Conservation (phyloP, 1,140 invertebrate species). For the Drosophila ficusphila region DNA sequence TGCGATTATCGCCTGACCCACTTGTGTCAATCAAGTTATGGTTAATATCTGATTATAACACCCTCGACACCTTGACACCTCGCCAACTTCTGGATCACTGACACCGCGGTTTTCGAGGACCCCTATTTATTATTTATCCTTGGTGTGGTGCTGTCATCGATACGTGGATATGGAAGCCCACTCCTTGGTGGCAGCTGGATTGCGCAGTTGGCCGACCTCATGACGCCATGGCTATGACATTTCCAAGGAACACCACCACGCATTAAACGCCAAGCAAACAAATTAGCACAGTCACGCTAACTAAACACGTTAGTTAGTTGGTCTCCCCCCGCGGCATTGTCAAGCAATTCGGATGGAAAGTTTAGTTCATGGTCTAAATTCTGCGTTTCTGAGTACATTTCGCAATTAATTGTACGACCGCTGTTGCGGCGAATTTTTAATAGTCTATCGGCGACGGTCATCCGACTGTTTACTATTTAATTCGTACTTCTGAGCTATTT, state of each 20-base stretch:
- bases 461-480: slow-evolving; percentile 51
- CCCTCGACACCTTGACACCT: slow-evolving; percentile 23
- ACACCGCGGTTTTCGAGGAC: not conserved
- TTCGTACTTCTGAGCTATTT: slow-evolving; percentile 52
- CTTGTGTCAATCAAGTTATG: slow-evolving; percentile 18
- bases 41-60: not conserved
- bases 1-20: not conserved
- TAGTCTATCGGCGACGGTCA: slow-evolving; percentile 46
- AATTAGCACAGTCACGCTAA: slow-evolving; percentile 74
- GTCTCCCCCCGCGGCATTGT: slow-evolving; percentile 15
- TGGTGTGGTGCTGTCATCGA: slow-evolving; percentile 26
- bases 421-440: slow-evolving; percentile 28
- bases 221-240: slow-evolving; percentile 72
- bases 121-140: not conserved
- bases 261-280: slow-evolving; percentile 55
- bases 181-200: slow-evolving; percentile 11
- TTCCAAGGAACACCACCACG: slow-evolving; percentile 44
- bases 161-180: slow-evolving; percentile 6
- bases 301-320: slow-evolving; percentile 43
- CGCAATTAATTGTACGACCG: slow-evolving; percentile 33
- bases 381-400: slow-evolving; percentile 24
- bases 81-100: slow-evolving; percentile 8
- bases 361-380: slow-evolving; percentile 44
- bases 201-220: slow-evolving; percentile 42
- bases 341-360: slow-evolving; percentile 29